These are phyloP conservation scores for Anas flavirostris DNA, from an alignment of 2,797 vertebrate genomes.

Conservation along the genomic window DNA sequence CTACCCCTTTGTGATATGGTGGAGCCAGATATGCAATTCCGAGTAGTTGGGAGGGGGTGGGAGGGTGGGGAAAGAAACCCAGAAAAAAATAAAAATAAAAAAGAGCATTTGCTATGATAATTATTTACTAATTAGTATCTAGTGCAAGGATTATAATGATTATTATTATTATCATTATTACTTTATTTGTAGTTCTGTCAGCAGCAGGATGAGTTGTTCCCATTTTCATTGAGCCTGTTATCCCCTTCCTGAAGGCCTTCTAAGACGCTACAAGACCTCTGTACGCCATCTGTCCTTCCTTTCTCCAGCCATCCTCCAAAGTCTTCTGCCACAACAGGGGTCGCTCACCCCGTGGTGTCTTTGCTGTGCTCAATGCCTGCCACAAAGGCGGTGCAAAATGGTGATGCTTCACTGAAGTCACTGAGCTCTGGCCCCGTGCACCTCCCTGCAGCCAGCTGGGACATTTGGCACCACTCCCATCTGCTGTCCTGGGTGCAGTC, in stretches of 20 bases:
- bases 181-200: constrained; percentile 50
- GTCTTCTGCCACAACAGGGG: neutral
- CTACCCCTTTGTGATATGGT: neutral
- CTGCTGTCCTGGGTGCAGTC: neutral
- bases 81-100: neutral
- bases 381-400: neutral
- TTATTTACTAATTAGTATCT: constrained; percentile 71
- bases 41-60: too few relatives aligned
- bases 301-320: neutral
- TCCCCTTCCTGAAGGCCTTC: neutral
- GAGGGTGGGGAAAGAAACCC: neutral
- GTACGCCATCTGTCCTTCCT: neutral
- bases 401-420: neutral
- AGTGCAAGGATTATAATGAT: constrained; percentile 68
- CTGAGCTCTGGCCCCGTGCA: neutral
- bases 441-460: neutral
- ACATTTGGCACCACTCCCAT: neutral
- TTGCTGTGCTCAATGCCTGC: neutral
- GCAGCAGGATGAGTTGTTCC: constrained; percentile 30
- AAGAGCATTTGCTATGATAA: constrained; percentile 42
- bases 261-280: neutral
- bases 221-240: constrained; percentile 11
- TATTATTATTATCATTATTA: constrained; percentile 35
- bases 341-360: neutral
- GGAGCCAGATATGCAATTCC: constrained; percentile 41